Evolutionary conservation across 2,797 vertebrate species (phyloP), one percentile per base, ranked within the genome.

Genomic region (Melanogrammus aeglefinus): DNA sequence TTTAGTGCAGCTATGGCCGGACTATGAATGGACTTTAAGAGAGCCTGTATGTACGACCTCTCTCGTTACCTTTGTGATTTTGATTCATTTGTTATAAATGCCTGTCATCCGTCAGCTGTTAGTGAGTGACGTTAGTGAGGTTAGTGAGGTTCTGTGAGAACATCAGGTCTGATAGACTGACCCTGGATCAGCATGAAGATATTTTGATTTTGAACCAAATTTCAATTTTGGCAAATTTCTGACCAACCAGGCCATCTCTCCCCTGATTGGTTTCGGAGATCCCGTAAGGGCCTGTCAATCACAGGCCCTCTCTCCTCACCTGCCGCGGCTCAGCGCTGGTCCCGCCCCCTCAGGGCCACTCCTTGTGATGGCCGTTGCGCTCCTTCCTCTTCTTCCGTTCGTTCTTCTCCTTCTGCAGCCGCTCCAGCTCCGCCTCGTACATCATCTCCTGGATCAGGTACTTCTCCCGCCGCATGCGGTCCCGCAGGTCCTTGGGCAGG

Each of bases 381-480:
- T 96, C 97, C 92, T 95, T 96, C 79, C 94, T 90, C 72, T 96
- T 89, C 88, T 81, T 91, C 86, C 83, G 87, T 88, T 92, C 90
- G 47, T 94, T 95, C 86, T 89, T 89, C 91, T 91, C 96, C 84
- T 94, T 96, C 87, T 99, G 97, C 86, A 99, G 94, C 81, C 98
- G 94, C 83, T 98, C 97, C 83, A 99, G 86, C 90, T 99, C 97
- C 0, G 97, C 97, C 87, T 98, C 97, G 2, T 99, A 98, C 96
- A 99, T 96, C 97, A 98, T 98, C 87, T 99, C 97, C 93, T 99
- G 97, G 85, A 99, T 97, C 83, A 99, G 91, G 84, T 98, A 98
- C 77, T 98, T 98, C 88, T 99, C 97, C 47, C 97, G 92, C 57
- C 97, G 94, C 96, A 99, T 98, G 84, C 96, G 93, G 83, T 98